Percentiles rank a stretch among this genome's conserved stretches.
Evolutionary conservation across 2,888 invertebrate species (phyloP).

Genomic region (Sycophila texana): DNA sequence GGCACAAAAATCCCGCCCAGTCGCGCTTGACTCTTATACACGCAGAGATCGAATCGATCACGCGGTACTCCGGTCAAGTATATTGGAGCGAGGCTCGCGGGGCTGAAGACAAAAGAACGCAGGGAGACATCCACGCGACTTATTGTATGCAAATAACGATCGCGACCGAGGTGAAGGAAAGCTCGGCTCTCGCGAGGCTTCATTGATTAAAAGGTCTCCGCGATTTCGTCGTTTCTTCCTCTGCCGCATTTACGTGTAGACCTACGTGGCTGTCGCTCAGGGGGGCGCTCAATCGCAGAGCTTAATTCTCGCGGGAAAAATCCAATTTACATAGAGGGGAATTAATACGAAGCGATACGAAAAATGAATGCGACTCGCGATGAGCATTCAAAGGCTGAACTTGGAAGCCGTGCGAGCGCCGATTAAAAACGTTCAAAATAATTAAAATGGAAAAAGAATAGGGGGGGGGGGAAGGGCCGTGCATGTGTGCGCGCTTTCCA

Average conservation of each 20-base stretch:
- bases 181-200: slow-evolving; percentile 24
- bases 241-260: neutral
- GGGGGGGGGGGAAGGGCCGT: neutral
- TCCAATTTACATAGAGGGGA: slow-evolving; percentile 16
- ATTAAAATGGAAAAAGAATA: slow-evolving; percentile 23
- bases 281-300: no score
- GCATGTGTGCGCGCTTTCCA: no score
- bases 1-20: no score
- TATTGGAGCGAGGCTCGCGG: slow-evolving; percentile 30
- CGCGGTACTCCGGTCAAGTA: slow-evolving; percentile 23
- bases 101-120: slow-evolving; percentile 37
- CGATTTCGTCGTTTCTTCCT: slow-evolving; percentile 7
- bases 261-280: neutral
- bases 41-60: slow-evolving; percentile 28
- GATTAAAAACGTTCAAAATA: slow-evolving; percentile 41
- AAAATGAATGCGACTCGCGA: neutral
- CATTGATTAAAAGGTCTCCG: slow-evolving; percentile 37
- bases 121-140: slow-evolving; percentile 28
- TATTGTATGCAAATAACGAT: slow-evolving; percentile 53
- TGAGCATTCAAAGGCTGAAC: neutral
- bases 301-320: neutral
- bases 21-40: neutral
- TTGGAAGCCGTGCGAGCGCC: slow-evolving; percentile 1
- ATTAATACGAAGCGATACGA: neutral
- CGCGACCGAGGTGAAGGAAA: slow-evolving; percentile 25